Evolutionary conservation across 2,888 invertebrate genomes (phyloP), one percentile per base, ranked within the genome.

Genomic region (Papilio gigon): DNA sequence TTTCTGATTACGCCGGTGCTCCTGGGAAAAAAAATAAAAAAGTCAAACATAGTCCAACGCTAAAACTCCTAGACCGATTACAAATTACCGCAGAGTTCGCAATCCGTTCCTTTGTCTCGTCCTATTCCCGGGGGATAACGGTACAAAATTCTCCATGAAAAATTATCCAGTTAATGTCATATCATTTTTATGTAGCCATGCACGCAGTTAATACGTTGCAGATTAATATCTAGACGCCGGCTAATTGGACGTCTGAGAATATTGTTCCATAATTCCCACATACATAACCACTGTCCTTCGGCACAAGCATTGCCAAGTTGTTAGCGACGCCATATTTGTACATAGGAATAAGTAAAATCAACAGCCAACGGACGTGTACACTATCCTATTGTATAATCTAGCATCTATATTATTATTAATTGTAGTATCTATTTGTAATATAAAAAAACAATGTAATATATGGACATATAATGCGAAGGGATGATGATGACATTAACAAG

Each of bases 261-360:
- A 70, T 65, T 70, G 65, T 70, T 70, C 65, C 61, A 70, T 62
- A 65, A 70, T 70, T 70, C 69, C 69, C 69, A 69, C 68, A 70
- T 65, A 70, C 65, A 62, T 62, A 70, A 65, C 40, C 20, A 50
- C 59, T 22, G 69, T 58, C 69, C 65, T 69, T 68, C 50, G 47
- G 30, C 12, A 33, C 58, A 53, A 33, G 58, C 59, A 40, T 60
- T 50, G 53, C 60, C 11, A 4, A n/a, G 50, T 69, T 69, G 50
- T 65, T 50, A 58, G 25, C 56, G 27, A 44, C 33, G 65, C 69
- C 69, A 61, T 69, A 65, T 69, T 44, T 65, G 69, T 69, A 47
- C 47, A 47, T 59, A 50, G 37, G 62, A 67, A 53, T 67, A 47
- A 61, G 50, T 67, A 37, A n/a, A 66, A 66, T 60, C 35, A 35